Evolutionary conservation across 2,888 invertebrate species (phyloP).

Genomic region (Apodemia mormo): DNA sequence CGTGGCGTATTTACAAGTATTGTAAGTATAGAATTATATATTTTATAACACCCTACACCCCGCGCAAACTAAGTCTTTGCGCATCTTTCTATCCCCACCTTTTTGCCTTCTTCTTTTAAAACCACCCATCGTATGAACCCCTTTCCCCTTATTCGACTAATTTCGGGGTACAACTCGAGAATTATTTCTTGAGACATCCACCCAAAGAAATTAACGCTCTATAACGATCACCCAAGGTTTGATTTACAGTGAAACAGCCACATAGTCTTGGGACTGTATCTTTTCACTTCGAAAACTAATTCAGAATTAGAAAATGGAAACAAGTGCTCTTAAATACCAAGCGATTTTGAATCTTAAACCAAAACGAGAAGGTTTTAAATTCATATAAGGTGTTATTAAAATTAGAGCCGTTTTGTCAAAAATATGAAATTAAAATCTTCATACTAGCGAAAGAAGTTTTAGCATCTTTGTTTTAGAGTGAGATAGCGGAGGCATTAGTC

Average conservation of each 20-base stretch:
- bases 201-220: constrained; percentile 52
- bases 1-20: constrained; percentile 82
- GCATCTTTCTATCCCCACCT: constrained; percentile 82
- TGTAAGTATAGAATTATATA: constrained; percentile 83
- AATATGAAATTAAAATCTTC: constrained; percentile 83
- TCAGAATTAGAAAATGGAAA: constrained; percentile 78
- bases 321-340: constrained; percentile 54
- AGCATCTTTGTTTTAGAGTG: constrained; percentile 82
- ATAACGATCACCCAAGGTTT: constrained; percentile 46
- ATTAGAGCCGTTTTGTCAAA: constrained; percentile 81
- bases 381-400: constrained; percentile 46
- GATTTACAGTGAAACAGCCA: constrained; percentile 45
- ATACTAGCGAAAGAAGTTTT: constrained; percentile 82
- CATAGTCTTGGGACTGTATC: constrained; percentile 80
- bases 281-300: constrained; percentile 82
- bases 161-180: constrained; percentile 82
- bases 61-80: constrained; percentile 81
- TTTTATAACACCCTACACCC: constrained; percentile 77
- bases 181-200: constrained; percentile 73
- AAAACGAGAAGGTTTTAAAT: constrained; percentile 43
- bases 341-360: constrained; percentile 40
- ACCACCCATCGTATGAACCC: constrained; percentile 80
- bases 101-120: constrained; percentile 82
- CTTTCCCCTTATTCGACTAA: constrained; percentile 81
- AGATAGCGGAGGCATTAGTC: constrained; percentile 78